These are phyloP conservation scores for Spinus olivaceus DNA, from an alignment of 2,797 vertebrate species.

Conservation along the genomic window DNA sequence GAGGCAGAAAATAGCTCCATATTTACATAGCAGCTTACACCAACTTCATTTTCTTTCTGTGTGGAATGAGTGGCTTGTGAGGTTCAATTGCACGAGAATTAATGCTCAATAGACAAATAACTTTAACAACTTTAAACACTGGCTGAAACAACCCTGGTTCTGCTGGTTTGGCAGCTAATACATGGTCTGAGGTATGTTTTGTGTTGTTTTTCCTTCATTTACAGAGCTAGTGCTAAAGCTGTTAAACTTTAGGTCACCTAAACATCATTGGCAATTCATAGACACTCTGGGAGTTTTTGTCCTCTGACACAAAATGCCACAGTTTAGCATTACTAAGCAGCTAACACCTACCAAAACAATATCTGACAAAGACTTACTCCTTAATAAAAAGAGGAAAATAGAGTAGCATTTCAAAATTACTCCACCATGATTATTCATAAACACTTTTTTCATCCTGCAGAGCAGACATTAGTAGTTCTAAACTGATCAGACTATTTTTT, in stretches of 20 bases:
- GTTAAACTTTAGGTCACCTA: slow-evolving; percentile 22
- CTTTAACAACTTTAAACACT: neutral
- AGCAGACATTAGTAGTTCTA: neutral
- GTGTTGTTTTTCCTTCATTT: slow-evolving; percentile 31
- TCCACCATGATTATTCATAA: neutral
- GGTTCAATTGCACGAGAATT: neutral
- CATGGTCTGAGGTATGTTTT: neutral
- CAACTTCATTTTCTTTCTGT: neutral
- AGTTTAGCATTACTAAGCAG: neutral
- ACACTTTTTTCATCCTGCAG: neutral
- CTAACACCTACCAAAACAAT: neutral
- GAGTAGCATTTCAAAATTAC: neutral
- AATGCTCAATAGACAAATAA: slow-evolving; percentile 12
- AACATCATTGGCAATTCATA: neutral
- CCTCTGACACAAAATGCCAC: neutral
- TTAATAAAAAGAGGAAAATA: neutral
- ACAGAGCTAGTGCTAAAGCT: slow-evolving; percentile 12
- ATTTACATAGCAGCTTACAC: neutral
- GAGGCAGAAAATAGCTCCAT: neutral
- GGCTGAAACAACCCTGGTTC: neutral
- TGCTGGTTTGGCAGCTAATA: neutral
- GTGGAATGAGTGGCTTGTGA: neutral
- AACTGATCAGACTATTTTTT: neutral
- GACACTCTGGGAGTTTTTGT: neutral
- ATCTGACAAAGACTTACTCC: neutral